phyloP scores from a whole-genome alignment of 2,888 invertebrate genomes.

The Tribolium freemani region DNA sequence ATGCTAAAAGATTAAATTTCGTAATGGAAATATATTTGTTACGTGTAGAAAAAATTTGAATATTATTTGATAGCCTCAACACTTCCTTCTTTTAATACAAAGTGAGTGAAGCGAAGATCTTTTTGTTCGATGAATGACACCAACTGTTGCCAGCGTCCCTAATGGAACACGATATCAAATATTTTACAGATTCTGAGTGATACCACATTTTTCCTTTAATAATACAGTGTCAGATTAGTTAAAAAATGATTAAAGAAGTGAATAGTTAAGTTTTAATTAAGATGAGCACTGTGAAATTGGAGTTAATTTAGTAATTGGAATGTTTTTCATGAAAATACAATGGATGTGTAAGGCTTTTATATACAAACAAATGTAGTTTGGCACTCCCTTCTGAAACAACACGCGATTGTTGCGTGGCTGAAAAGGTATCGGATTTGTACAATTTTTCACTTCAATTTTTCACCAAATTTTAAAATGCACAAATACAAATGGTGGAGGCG shows the following conservation, averaged over 20 bases:
- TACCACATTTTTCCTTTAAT: background rate
- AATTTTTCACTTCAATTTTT: too few species aligned
- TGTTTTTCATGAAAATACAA: slow-evolving; percentile 1
- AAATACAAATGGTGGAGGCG: slow-evolving; percentile 7
- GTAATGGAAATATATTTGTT: background rate
- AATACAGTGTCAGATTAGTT: background rate
- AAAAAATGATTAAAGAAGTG: background rate
- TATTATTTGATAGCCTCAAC: background rate
- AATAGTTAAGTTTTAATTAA: slow-evolving; percentile 2
- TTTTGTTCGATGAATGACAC: slow-evolving; percentile 1
- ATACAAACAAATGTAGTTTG: slow-evolving; percentile 9
- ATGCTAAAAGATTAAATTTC: background rate
- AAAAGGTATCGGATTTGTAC: background rate
- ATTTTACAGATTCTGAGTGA: background rate
- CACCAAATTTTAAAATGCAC: background rate
- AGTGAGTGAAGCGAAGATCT: background rate
- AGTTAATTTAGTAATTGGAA: slow-evolving; percentile 11
- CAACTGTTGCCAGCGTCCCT: slow-evolving; percentile 1
- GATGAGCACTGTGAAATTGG: background rate
- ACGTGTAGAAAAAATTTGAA: background rate
- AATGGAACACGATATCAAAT: background rate
- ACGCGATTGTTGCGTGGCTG: background rate
- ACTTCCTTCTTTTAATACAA: background rate
- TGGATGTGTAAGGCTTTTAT: background rate
- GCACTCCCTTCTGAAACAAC: background rate